Evolutionary conservation across 2,113 vertebrate genomes (phyloP).

Genomic region (Pygoscelis antarcticus): DNA sequence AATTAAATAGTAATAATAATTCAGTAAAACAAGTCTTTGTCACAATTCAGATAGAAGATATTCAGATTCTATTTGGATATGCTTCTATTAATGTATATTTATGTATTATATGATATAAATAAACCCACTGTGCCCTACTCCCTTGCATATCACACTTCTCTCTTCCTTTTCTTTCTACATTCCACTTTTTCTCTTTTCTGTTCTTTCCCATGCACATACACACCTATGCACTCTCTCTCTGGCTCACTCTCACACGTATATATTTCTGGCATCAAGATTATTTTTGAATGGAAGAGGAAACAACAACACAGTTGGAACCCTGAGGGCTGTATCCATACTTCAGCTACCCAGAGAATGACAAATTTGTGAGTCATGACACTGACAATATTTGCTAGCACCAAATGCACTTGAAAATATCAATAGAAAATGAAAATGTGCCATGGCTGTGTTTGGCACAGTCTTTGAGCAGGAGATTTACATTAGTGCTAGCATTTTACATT

Average conservation of each 20-base stretch:
- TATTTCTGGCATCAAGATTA: neutral
- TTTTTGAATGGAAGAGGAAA: neutral
- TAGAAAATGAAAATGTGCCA: neutral
- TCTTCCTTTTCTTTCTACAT: neutral
- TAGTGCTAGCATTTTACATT: neutral
- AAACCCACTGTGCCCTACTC: neutral
- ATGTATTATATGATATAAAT: neutral
- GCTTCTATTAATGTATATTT: neutral
- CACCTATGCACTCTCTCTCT: neutral
- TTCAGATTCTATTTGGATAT: neutral
- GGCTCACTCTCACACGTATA: neutral
- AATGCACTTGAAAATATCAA: neutral
- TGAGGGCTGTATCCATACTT: neutral
- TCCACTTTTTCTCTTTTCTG: neutral
- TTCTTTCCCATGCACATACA: neutral
- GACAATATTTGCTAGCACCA: neutral
- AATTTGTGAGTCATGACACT: neutral
- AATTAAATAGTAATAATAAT: neutral
- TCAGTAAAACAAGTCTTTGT: neutral
- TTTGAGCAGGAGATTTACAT: neutral
- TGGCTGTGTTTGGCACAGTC: neutral
- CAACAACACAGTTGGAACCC: neutral
- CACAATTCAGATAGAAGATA: neutral
- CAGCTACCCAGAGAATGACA: neutral
- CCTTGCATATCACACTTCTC: neutral